A percentile compares a stretch with the other conserved stretches of the same genome.
phyloP scores from a whole-genome alignment of 2,888 invertebrate species.

The Hedya salicella region DNA sequence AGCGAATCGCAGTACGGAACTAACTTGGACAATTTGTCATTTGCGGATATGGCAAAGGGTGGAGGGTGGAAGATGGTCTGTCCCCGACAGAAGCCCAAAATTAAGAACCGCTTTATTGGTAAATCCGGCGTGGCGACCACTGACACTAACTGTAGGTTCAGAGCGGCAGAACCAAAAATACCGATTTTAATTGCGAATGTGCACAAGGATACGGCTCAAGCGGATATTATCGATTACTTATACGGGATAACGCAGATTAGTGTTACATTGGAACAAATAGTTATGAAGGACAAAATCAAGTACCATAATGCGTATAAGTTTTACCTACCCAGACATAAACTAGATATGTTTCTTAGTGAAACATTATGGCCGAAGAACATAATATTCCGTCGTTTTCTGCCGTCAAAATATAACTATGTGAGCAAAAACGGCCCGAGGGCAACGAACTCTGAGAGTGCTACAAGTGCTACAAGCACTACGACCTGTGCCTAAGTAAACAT shows the following conservation, averaged over 20 bases:
- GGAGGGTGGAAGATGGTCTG: not conserved
- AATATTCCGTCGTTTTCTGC: conserved; percentile 11
- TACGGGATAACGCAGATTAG: not conserved
- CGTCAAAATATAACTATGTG: not conserved
- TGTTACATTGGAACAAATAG: not conserved
- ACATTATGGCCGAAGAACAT: not conserved
- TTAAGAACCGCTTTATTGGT: no score
- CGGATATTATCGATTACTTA: no score
- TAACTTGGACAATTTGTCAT: not conserved
- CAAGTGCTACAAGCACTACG: not conserved
- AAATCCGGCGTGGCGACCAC: no score
- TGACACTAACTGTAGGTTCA: no score
- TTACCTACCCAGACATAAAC: not conserved
- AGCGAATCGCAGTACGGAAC: no score
- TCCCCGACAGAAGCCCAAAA: not conserved
- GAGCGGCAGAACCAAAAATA: no score
- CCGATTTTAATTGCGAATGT: no score
- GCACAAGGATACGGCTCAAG: no score
- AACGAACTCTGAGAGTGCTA: not conserved
- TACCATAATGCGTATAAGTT: conserved; percentile 5
- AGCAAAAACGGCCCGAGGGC: not conserved
- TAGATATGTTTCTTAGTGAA: conserved; percentile 1
- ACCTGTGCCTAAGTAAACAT: not conserved
- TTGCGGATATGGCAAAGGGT: not conserved
- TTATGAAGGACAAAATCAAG: conserved; percentile 9